These are phyloP conservation scores for Isaurus tuberculatus DNA, from an alignment of 92 coral and sea anemone species.

Conservation along the genomic window DNA sequence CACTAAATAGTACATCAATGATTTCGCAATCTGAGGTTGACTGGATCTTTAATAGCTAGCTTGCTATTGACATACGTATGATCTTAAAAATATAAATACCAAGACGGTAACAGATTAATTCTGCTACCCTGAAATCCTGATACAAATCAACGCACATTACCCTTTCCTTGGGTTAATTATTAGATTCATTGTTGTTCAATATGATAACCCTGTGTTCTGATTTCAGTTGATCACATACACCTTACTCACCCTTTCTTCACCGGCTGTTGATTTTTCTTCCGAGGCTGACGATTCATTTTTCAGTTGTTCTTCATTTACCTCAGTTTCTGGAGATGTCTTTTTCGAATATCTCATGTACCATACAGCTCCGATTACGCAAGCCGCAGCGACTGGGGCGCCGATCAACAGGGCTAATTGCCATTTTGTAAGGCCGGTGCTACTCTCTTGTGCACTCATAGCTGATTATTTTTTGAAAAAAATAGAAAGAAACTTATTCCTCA, in stretches of 20 bases:
- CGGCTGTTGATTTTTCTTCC: conserved; percentile 7
- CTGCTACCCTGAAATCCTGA: too few species aligned
- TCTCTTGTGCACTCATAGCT: conserved; percentile 78
- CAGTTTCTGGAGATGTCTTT: conserved; percentile 12
- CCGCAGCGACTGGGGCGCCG: conserved; percentile 83
- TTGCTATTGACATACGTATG: too few species aligned
- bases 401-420: conserved; percentile 83
- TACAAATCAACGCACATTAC: too few species aligned
- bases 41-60: too few species aligned
- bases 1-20: too few species aligned
- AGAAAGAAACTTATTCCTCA: background rate
- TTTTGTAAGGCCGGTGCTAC: conserved; percentile 72
- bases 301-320: background rate
- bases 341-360: conserved; percentile 68
- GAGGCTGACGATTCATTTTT: conserved; percentile 14
- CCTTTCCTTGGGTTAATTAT: too few species aligned
- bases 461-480: background rate
- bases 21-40: too few species aligned
- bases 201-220: background rate
- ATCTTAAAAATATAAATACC: too few species aligned
- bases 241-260: conserved; percentile 18
- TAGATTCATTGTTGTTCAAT: too few species aligned
- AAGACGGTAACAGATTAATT: too few species aligned
- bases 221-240: background rate
- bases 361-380: conserved; percentile 68